Conservation (phyloP, 1,140 invertebrate genomes). For the Gerris buenoi region DNA sequence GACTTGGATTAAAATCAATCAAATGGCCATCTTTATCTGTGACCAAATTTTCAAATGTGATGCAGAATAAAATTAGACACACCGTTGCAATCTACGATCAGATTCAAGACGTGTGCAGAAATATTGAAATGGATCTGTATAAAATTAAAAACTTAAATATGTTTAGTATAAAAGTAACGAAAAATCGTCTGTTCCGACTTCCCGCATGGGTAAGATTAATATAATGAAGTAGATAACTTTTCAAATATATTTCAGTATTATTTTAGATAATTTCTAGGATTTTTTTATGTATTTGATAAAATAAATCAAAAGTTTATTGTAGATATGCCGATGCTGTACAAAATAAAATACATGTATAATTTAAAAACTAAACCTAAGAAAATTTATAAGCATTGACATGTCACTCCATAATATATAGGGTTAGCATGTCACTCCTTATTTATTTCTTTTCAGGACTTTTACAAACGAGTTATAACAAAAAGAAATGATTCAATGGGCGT, state of each 20-base stretch:
- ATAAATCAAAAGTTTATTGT: no score
- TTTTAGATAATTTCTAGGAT: no score
- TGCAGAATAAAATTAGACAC: background rate
- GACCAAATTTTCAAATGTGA: background rate
- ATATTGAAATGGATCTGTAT: background rate
- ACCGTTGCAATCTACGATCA: background rate
- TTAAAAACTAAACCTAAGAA: no score
- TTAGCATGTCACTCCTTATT: no score
- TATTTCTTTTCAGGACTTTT: constrained; percentile 1
- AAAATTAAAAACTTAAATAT: background rate
- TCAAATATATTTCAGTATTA: no score
- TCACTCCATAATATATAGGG: no score
- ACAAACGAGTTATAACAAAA: background rate
- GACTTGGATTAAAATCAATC: background rate
- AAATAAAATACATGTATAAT: no score
- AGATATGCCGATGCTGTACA: no score
- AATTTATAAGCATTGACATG: no score
- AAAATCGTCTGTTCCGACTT: background rate
- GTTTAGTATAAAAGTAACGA: background rate
- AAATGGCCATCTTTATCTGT: background rate
- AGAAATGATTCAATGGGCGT: background rate
- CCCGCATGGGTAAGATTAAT: constrained; percentile 1
- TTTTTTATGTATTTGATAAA: no score
- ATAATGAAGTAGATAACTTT: no score
- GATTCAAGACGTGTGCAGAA: background rate